Base-by-base conservation (phyloP, 1,140 invertebrate species). In the Saccostrea echinata region DNA sequence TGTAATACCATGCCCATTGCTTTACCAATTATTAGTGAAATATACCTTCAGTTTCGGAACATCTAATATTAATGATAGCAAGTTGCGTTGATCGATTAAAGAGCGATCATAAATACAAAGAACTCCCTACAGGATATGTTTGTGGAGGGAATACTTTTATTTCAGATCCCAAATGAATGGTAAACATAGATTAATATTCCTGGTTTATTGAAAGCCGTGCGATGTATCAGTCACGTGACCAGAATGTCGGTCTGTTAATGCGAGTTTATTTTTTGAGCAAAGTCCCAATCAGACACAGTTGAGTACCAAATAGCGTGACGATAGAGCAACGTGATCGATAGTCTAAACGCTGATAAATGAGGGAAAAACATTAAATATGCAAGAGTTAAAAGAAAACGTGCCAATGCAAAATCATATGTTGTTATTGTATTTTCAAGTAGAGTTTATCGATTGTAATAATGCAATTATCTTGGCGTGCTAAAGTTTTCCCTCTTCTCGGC, bases 141-240 rank as follows among this genome's bases (percentile, higher is more conserved):
- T 76, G 68, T 30, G 68, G 68, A 76, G 68, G 68, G 30, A 30
- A 76, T 76, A 76, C 68, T 76, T 76, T 76, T 76, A 76, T 76
- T 76, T 76, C 68, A 76, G 68, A 76, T 76, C 68, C 68, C 68
- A 30, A 76, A 76, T 76, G 68, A 76, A 76, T 76, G 68, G 68
- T 76, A 76, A 76, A 76, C 68, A 76, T 76, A 76, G 68, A 76
- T 76, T 76, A 76, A 76, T 76, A 76, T 76, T 30, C 68, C 68
- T 33, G 68, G 68, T 76, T 76, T 76, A 76, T 76, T 76, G 68
- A 76, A 76, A 76, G 68, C 68, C 30, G 27, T 27, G 68, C 68
- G 68, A 24, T 76, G 27, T 27, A 33, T 76, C 68, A 27, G 30
- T 76, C 68, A 76, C 68, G 68, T 76, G 68, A 76, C 27, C 57